Base-by-base conservation (phyloP, 2,113 vertebrate species). In the Brachypteracias leptosomus region DNA sequence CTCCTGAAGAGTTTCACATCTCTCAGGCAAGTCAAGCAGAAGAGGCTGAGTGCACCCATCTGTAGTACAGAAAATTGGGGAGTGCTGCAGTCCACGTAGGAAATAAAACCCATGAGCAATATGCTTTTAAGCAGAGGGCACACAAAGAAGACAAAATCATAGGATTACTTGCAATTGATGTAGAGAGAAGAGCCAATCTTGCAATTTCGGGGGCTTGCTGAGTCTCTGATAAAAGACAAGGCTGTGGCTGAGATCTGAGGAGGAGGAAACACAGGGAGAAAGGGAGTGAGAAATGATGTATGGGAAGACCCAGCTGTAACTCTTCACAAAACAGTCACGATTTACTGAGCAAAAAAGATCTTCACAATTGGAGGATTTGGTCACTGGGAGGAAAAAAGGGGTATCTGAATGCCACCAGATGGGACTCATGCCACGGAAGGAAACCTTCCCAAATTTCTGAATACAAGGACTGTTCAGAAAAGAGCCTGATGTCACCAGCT, bases 41-140 rank as follows among this genome's bases (percentile, higher is more conserved):
- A 96, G 93, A 86, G 49, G 44, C 65, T 86, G 71, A 95, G 94
- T 59, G 91, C 80, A 81, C 57, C 91, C 93, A 92, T 57, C 89
- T 89, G 84, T 71, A 87, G 38, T 47, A 81, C 29, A 84, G 93
- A 89, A 90, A 93, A 96, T 6, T 92, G 61, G 47, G 90, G 59
- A 65, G 55, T 81, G 73, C 83, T 93, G 78, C 76, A 86, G 80
- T 46, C 80, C 65, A 24, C 46, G 65, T n/a, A 84, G 90, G 73
- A 92, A 78, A 96, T 95, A 74, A 92, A 81, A 73, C 47, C 66
- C 42, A 71, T 0, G 4, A 92, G 57, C 0, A 19, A 77, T 55
- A 33, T 29, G 58, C 86, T 93, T 95, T 96, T 93, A 76, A 86
- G 61, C 1, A 0, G 65, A 93, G 80, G 89, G 65, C 70, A 57